A percentile compares a stretch with the other conserved stretches of the same genome.
Evolutionary conservation across 2,113 vertebrate species (phyloP).

Genomic region (Grammomys dolichurus): DNA sequence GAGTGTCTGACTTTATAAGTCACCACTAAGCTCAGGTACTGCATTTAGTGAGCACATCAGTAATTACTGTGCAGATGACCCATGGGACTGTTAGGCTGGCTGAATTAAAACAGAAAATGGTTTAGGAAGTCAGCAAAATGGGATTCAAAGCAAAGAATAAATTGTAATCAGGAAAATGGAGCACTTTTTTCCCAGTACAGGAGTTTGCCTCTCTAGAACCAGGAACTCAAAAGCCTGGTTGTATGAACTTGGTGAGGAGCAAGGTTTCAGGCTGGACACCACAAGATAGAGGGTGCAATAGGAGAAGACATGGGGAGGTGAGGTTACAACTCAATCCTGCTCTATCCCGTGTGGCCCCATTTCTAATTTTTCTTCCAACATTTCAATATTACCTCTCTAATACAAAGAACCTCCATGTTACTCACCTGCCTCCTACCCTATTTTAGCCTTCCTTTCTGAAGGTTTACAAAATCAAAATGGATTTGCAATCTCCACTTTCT

Average conservation of each 20-base stretch:
- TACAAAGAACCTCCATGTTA: neutral
- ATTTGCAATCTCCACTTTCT: neutral
- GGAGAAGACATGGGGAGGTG: neutral
- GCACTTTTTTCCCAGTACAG: neutral
- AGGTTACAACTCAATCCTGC: too few species aligned
- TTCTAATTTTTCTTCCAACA: neutral
- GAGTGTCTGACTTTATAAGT: neutral
- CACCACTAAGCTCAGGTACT: neutral
- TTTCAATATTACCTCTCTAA: neutral
- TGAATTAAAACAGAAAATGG: conserved; percentile 3
- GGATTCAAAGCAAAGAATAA: neutral
- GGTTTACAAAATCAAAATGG: conserved; percentile 6
- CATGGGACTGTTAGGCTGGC: neutral
- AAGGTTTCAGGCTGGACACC: neutral
- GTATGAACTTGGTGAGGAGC: neutral
- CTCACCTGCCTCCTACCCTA: neutral
- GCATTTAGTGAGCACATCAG: neutral
- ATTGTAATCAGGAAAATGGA: neutral
- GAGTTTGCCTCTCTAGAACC: neutral
- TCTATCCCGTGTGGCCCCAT: neutral
- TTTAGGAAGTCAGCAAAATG: neutral
- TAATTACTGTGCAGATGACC: neutral
- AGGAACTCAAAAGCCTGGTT: neutral
- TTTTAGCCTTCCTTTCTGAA: conserved; percentile 32
- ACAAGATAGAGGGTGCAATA: neutral